Evolutionary conservation across 2,888 invertebrate species (phyloP).

Genomic region (Eupithecia subumbrata): DNA sequence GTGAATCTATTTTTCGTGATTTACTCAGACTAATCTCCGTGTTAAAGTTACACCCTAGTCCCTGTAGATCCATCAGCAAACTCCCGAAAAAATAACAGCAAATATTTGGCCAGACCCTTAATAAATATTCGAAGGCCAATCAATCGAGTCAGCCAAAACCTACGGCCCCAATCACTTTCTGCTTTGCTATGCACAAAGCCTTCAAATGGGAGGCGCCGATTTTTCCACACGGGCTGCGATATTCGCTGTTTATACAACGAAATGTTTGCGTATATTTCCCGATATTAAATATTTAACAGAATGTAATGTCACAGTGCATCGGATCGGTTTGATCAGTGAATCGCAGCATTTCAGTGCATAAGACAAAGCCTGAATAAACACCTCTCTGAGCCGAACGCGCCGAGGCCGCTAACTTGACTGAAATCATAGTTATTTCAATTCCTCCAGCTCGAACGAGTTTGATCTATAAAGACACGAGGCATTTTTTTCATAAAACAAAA

Average conservation of each 20-base stretch:
- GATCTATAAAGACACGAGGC: neutral
- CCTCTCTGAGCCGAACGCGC: too few relatives aligned
- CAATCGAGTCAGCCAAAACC: constrained; percentile 39
- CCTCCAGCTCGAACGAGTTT: neutral
- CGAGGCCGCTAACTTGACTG: too few relatives aligned
- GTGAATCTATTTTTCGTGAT: neutral
- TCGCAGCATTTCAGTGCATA: too few relatives aligned
- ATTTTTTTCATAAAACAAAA: too few relatives aligned
- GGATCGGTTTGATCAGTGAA: too few relatives aligned
- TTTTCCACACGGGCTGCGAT: constrained; percentile 33
- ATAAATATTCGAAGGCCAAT: constrained; percentile 46
- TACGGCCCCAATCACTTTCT: constrained; percentile 38
- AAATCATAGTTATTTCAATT: too few relatives aligned
- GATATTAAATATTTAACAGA: constrained; percentile 37
- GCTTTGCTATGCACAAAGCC: constrained; percentile 50
- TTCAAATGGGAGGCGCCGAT: constrained; percentile 19
- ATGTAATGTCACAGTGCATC: neutral
- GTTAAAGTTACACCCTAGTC: neutral
- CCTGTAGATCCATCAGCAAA: too few relatives aligned
- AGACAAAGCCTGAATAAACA: too few relatives aligned
- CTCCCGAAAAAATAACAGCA: neutral
- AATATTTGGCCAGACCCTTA: constrained; percentile 22
- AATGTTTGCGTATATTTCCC: constrained; percentile 21
- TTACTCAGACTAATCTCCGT: neutral
- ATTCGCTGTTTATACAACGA: constrained; percentile 27